Evolutionary conservation across 53 echinoderm and acorn worm species (phyloP).

Genomic region (Pentamera pediparva): DNA sequence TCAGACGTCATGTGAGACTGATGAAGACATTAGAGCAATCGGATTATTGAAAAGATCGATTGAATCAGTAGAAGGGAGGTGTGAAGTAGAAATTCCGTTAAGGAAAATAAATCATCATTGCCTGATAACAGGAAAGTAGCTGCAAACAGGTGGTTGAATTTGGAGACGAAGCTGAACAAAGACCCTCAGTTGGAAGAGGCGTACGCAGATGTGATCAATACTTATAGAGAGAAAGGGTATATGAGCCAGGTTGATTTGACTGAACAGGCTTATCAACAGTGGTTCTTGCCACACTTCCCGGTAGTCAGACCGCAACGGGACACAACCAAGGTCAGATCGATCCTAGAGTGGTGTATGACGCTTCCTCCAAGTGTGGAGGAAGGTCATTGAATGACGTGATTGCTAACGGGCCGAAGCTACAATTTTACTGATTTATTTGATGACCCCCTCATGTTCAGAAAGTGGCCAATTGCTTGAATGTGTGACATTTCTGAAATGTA

Average conservation of each 20-base stretch:
- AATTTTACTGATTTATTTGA: constrained; percentile 27
- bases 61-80: constrained; percentile 18
- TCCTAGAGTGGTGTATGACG: too few relatives aligned
- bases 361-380: neutral
- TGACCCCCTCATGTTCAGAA: constrained; percentile 34
- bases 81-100: neutral
- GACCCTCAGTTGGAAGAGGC: neutral
- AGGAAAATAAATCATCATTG: neutral
- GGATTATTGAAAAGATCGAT: constrained; percentile 19
- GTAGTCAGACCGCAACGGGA: constrained; percentile 2
- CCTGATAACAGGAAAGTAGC: too few relatives aligned
- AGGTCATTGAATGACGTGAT: too few relatives aligned
- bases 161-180: too few relatives aligned
- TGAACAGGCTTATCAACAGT: too few relatives aligned
- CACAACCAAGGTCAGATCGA: neutral
- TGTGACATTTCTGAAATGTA: constrained; percentile 49
- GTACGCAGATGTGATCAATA: too few relatives aligned
- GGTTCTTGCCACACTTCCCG: too few relatives aligned
- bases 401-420: constrained; percentile 36
- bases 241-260: constrained; percentile 6
- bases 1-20: too few relatives aligned
- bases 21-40: constrained; percentile 32
- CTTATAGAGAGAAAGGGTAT: constrained; percentile 29
- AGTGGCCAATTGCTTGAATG: constrained; percentile 31
- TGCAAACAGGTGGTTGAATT: too few relatives aligned